Base-by-base conservation (phyloP, 2,113 vertebrate genomes). In the Caranx melampygus region DNA sequence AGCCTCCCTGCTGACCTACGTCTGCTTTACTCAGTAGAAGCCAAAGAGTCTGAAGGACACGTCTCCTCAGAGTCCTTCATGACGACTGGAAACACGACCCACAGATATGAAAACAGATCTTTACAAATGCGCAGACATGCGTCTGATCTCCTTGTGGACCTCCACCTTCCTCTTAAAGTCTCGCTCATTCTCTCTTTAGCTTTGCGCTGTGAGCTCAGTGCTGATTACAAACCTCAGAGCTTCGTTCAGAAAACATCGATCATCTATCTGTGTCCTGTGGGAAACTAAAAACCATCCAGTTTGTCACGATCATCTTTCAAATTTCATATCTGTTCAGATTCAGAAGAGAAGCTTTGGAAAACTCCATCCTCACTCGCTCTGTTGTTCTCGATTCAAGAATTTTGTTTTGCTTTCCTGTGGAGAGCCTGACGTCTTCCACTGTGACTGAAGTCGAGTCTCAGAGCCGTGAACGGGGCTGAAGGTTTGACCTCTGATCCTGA, bases 321-420 rank as follows among this genome's bases (percentile, higher is more conserved):
- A 62, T 75, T 20, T 79, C 16, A 34, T 44, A 75, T 59, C 52
- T 37, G 49, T 61, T 72, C 6, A 52, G 26, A 70, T 61, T 21
- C 42, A 66, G 59, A 66, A 66, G 34, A 62, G 26, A 59, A 0
- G n/a, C 21, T 52, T 34, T 7, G 52, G 58, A 65, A 57, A 35
- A 18, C 37, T 64, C 63, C 58, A 6, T 44, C 71, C 49, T 90
- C 63, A 4, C 58, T 82, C 75, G 52, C 33, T 0, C 57, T 80
- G 5, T 55, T 88, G 77, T 86, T 45, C 65, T 49, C 49, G 65
- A 75, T 86, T 91, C 83, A 87, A 70, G 85, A 89, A 84, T 84
- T 64, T 82, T 75, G 75, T 80, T 88, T 75, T 81, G 44, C 34
- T 79, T 80, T 80, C 67, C 72, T 86, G 75, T n/a, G 31, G 75